A percentile compares a stretch with the other conserved stretches of the same genome.
Evolutionary conservation across 2,797 vertebrate species (phyloP).

Genomic region (Heteromormyrus szaboi): DNA sequence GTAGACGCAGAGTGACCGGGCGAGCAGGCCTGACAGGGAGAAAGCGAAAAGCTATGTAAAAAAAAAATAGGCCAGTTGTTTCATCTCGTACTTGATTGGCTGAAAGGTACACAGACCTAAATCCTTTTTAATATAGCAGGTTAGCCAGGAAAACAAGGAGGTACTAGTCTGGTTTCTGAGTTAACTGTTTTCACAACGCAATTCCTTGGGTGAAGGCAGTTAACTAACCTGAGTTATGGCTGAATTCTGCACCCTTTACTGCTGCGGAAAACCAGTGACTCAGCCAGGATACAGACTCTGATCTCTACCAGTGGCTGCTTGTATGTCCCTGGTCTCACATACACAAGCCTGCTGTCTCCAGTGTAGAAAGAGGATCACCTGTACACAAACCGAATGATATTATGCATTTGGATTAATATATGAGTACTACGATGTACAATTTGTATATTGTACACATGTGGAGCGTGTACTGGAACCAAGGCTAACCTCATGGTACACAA

Average conservation of each 20-base stretch:
- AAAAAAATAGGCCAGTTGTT: not conserved
- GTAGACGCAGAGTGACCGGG: not conserved
- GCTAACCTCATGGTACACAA: not conserved
- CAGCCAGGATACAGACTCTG: not conserved
- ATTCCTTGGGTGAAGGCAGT: not conserved
- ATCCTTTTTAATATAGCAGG: not conserved
- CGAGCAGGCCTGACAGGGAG: not conserved
- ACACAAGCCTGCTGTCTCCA: not conserved
- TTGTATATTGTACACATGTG: not conserved
- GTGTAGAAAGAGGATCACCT: not conserved
- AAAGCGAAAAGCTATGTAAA: not conserved
- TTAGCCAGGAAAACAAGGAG: not conserved
- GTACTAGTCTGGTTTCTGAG: not conserved
- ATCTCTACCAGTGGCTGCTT: not conserved
- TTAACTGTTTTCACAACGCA: not conserved
- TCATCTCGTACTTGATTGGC: not conserved
- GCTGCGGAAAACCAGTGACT: not conserved
- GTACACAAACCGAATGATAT: not conserved
- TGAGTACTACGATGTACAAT: not conserved
- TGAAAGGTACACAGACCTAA: not conserved
- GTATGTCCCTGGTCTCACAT: not conserved
- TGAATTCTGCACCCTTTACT: not conserved
- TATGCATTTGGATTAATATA: not conserved
- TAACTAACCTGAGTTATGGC: not conserved
- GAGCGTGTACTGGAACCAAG: not conserved